phyloP scores from a whole-genome alignment of 2,797 vertebrate species.

The Smutsia gigantea region DNA sequence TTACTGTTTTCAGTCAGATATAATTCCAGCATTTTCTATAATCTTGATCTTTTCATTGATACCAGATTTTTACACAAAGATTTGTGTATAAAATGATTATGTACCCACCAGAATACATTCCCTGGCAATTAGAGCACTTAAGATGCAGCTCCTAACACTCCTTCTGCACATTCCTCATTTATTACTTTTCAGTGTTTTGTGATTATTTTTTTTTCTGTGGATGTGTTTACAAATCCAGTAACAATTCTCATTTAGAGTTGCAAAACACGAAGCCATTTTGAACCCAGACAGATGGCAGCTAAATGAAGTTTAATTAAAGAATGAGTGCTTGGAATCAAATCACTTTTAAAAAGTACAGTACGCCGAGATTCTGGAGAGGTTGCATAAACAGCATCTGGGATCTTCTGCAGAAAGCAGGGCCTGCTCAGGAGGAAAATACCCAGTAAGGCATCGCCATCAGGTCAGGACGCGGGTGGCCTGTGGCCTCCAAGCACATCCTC shows the following conservation, averaged over 20 bases:
- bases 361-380: conserved; percentile 60
- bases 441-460: not conserved
- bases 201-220: conserved; percentile 32
- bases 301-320: conserved; percentile 89
- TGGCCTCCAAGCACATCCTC: not conserved
- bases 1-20: conserved; percentile 77
- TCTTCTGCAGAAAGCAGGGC: conserved; percentile 60
- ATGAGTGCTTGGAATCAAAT: conserved; percentile 84
- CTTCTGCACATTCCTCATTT: conserved; percentile 64
- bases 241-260: conserved; percentile 85
- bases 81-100: conserved; percentile 79
- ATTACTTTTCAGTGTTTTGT: conserved; percentile 79
- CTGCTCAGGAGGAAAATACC: not conserved
- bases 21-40: conserved; percentile 71
- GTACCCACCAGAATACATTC: conserved; percentile 61
- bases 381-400: conserved; percentile 85
- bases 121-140: conserved; percentile 73
- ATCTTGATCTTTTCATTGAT: conserved; percentile 76
- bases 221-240: conserved; percentile 84
- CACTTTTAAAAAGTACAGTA: conserved; percentile 77
- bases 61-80: conserved; percentile 65
- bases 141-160: conserved; percentile 66
- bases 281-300: conserved; percentile 87
- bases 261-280: conserved; percentile 85
- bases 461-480: not conserved